phyloP scores from a whole-genome alignment of 2,888 invertebrate species.

The Sarcophaga carnaria region DNA sequence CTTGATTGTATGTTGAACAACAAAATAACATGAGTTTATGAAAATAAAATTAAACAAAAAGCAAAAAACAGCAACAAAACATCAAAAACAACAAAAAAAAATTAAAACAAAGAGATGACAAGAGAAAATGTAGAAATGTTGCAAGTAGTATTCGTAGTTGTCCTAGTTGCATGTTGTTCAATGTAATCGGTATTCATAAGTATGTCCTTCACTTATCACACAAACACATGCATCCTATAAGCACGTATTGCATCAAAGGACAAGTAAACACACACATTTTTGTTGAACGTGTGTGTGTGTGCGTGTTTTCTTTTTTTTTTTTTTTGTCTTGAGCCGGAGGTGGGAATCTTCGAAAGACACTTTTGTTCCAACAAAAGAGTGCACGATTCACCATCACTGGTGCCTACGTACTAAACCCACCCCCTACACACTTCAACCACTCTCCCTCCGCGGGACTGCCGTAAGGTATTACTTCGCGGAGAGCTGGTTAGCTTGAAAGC shows the following conservation, averaged over 20 bases:
- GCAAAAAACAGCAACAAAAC: background rate
- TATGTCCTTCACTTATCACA: constrained; percentile 39
- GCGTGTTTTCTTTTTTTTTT: too few relatives aligned
- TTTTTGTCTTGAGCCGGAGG: too few relatives aligned
- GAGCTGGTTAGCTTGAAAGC: too few relatives aligned
- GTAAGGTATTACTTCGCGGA: too few relatives aligned
- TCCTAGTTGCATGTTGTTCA: constrained; percentile 28
- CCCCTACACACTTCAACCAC: too few relatives aligned
- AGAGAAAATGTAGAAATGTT: constrained; percentile 37
- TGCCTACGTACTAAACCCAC: too few relatives aligned
- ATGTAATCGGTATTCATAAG: constrained; percentile 60
- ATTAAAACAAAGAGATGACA: background rate
- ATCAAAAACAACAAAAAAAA: constrained; percentile 14
- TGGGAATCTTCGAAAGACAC: too few relatives aligned
- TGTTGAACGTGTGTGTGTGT: background rate
- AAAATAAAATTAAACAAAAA: constrained; percentile 34
- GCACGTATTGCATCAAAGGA: too few relatives aligned
- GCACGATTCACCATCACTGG: too few relatives aligned
- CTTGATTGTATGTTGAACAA: constrained; percentile 56
- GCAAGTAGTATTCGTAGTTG: background rate
- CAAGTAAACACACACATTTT: background rate
- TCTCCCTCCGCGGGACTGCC: too few relatives aligned
- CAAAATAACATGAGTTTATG: constrained; percentile 64
- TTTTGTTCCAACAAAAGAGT: too few relatives aligned
- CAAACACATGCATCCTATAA: background rate